Base-by-base conservation (phyloP, 1,140 invertebrate genomes). In the Brachionus manjavacas region DNA sequence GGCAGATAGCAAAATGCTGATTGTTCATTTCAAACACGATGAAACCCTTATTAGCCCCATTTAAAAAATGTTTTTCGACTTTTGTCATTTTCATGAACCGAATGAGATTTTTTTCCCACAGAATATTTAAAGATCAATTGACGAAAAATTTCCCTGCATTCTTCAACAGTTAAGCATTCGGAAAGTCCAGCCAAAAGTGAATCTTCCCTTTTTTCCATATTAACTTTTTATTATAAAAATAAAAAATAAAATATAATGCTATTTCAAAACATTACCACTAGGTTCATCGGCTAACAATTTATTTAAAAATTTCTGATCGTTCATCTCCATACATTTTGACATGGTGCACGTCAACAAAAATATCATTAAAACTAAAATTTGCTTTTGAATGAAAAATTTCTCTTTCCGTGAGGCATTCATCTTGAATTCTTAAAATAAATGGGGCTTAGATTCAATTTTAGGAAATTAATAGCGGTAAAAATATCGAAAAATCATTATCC, bases 91-190 rank as follows among this genome's bases (percentile, higher is more conserved):
- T 12, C 31, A 31, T 68, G 35, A 4, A 35, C 25, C n/a, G 8
- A 28, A 68, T 68, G 25, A 31, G 66, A 68, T 39, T 68, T 68
- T 31, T 68, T 68, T 31, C 66, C 66, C n/a, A 68, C 25, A 4
- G 66, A 68, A 46, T 78, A 46, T 20, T 78, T 28, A 2, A 39
- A 39, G 35, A 78, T 46, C 74, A 78, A 31, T 25, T 28, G 39
- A 3, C 25, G 28, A 78, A 78, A 78, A 20, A 78, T 25, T 8
- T 78, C 74, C 6, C 39, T 41, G 16, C 74, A 78, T 78, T 78
- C 74, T 78, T 78, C 74, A 28, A 55, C 25, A 39, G 74, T 78
- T 16, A 39, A 14, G 16, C 74, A 78, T n/a, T 78, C 49, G 28
- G 28, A 39, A 28, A 78, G 39, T 31, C n/a, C 31, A 60, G n/a